A percentile compares a stretch with the other conserved stretches of the same genome.
Evolutionary conservation across 2,797 vertebrate species (phyloP).

Genomic region (Intellagama lesueurii): DNA sequence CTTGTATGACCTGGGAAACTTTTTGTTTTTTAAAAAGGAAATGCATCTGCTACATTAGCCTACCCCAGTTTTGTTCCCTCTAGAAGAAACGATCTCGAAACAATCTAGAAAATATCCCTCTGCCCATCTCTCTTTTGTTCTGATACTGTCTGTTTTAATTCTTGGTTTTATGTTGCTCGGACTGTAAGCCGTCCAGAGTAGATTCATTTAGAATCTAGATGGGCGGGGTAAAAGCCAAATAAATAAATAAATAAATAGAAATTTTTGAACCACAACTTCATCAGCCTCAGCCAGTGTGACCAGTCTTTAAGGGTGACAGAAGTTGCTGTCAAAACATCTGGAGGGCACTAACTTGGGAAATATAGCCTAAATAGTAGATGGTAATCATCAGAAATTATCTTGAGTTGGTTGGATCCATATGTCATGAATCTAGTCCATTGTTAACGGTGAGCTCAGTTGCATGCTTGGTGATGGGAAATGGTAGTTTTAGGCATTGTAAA

Average conservation of each 20-base stretch:
- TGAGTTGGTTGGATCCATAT: neutral
- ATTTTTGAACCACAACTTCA: neutral
- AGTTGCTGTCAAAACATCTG: neutral
- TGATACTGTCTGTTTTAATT: too few species aligned
- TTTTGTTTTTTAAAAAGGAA: neutral
- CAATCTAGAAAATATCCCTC: too few species aligned
- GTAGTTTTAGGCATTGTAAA: neutral
- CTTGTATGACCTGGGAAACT: neutral
- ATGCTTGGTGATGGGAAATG: slow-evolving; percentile 20
- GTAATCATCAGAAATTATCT: neutral
- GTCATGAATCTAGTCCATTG: neutral
- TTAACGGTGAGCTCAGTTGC: neutral
- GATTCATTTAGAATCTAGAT: too few species aligned
- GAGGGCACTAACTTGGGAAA: neutral
- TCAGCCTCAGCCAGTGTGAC: neutral
- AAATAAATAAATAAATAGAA: neutral
- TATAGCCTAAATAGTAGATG: neutral
- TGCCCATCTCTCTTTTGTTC: too few species aligned
- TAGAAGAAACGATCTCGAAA: too few species aligned
- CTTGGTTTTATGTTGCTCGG: too few species aligned
- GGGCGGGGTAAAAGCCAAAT: too few species aligned
- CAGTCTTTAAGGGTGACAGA: neutral
- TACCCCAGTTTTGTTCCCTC: neutral
- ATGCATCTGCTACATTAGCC: neutral
- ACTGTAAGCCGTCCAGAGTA: too few species aligned